Evolutionary conservation across 2,113 vertebrate genomes (phyloP).

Genomic region (Percopsis transmontana): DNA sequence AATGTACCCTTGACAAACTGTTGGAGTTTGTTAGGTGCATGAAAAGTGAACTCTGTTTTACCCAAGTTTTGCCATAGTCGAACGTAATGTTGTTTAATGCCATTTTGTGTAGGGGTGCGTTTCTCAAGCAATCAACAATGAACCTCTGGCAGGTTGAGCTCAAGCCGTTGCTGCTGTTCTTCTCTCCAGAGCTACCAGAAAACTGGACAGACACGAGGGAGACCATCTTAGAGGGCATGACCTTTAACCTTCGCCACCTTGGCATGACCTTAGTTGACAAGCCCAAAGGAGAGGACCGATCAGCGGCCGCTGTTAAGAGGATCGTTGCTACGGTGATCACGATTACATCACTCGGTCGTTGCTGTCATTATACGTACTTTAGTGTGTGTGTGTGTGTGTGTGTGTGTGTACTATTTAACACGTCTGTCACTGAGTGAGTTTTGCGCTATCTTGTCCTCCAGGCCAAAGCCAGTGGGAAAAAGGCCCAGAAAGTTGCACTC

Average conservation of each 20-base stretch:
- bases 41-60: too few relatives aligned
- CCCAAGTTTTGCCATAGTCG: too few relatives aligned
- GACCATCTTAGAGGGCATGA: slow-evolving; percentile 91
- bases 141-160: too few relatives aligned
- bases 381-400: too few relatives aligned
- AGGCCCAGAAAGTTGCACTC: slow-evolving; percentile 88
- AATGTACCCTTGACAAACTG: slow-evolving; percentile 2
- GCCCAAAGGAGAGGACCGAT: slow-evolving; percentile 92
- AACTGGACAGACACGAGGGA: slow-evolving; percentile 96
- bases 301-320: slow-evolving; percentile 88
- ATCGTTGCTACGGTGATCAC: slow-evolving; percentile 88
- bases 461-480: slow-evolving; percentile 93
- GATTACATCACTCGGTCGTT: background rate
- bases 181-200: slow-evolving; percentile 87
- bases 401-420: too few relatives aligned
- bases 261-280: slow-evolving; percentile 95
- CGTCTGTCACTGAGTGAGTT: background rate
- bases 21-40: too few relatives aligned
- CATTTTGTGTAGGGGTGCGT: too few relatives aligned
- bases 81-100: too few relatives aligned
- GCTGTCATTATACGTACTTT: too few relatives aligned
- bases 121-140: too few relatives aligned
- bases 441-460: slow-evolving; percentile 47
- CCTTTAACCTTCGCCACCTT: slow-evolving; percentile 92
- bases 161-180: background rate